Conservation (phyloP, 2,797 vertebrate genomes). For the Hirundo rustica region DNA sequence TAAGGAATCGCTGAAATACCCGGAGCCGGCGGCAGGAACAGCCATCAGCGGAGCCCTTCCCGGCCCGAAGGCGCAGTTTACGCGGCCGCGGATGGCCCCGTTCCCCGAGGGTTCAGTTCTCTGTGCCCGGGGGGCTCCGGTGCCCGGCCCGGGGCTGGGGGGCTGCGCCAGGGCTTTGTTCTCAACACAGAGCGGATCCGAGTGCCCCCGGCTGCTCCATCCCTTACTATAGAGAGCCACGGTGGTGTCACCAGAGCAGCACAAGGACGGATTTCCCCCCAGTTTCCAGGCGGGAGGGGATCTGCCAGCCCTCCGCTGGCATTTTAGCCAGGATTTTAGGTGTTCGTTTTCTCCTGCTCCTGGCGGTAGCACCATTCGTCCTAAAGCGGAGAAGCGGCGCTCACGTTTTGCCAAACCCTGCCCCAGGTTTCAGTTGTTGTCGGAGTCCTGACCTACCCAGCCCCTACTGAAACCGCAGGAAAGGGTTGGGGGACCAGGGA, state of each 20-base stretch:
- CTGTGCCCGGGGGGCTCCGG: neutral
- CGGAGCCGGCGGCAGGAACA: neutral
- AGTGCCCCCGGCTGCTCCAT: neutral
- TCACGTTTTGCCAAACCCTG: neutral
- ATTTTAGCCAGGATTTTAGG: neutral
- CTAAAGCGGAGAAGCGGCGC: neutral
- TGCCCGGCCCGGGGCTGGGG: neutral
- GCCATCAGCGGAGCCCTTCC: neutral
- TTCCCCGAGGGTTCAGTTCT: neutral
- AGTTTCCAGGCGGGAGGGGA: neutral
- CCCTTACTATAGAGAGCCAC: accelerated
- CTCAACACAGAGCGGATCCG: neutral
- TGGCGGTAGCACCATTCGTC: neutral
- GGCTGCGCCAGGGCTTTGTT: neutral
- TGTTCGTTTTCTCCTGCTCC: neutral
- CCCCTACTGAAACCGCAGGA: neutral
- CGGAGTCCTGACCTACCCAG: neutral
- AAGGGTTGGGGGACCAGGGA: neutral
- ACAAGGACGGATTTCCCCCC: neutral
- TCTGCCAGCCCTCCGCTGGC: neutral
- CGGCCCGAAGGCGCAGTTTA: neutral
- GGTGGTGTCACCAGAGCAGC: neutral
- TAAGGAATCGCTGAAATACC: accelerated
- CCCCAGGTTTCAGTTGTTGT: neutral
- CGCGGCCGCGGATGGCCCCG: neutral